Base-by-base conservation (phyloP, 2,113 vertebrate species). In the Takifugu flavidus region DNA sequence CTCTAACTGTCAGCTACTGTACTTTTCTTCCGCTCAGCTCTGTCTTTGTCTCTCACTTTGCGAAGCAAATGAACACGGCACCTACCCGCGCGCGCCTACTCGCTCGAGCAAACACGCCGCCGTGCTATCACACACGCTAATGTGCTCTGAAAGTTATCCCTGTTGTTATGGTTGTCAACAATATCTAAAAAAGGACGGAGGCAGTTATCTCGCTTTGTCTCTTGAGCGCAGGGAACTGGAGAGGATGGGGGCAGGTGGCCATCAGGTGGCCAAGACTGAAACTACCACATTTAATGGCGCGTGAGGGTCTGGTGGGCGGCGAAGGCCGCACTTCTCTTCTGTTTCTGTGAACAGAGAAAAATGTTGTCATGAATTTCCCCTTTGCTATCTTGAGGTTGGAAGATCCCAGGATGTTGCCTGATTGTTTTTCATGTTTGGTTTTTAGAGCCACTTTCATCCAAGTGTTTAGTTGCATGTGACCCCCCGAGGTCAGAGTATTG, bases 261-360 rank as follows among this genome's bases (percentile, higher is more conserved):
- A 90, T 91, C 92, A 92, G 92, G 90, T 93, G 90, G 90, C 83
- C 87, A 77, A 87, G 82, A 79, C 67, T 67, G 86, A 90, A 88
- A 92, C 68, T 93, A 82, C 90, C 83, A 55, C 74, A 51, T 66
- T 73, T 52, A 70, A 49, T 51, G 72, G 64, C n/a, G 29, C n/a
- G 6, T 67, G 62, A 65, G 72, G 62, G 25, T 13, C n/a, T 5
- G 14, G 2, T 53, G 4, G 42, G 29, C 51, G 44, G 59, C 11
- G 47, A 64, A 43, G 0, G 14, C 45, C 52, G 25, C 50, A 53
- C 70, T 65, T 58, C 47, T 45, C 47, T 57, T 56, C n/a, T 62
- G 5, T 64, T 63, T 70, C 20, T 50, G 59, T 27, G 49, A 59
- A 31, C 59, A 70, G 57, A 72, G 61, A 31, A 70, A 5, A 74